Evolutionary conservation across 2,888 invertebrate genomes (phyloP).

Genomic region (Rapana venosa): DNA sequence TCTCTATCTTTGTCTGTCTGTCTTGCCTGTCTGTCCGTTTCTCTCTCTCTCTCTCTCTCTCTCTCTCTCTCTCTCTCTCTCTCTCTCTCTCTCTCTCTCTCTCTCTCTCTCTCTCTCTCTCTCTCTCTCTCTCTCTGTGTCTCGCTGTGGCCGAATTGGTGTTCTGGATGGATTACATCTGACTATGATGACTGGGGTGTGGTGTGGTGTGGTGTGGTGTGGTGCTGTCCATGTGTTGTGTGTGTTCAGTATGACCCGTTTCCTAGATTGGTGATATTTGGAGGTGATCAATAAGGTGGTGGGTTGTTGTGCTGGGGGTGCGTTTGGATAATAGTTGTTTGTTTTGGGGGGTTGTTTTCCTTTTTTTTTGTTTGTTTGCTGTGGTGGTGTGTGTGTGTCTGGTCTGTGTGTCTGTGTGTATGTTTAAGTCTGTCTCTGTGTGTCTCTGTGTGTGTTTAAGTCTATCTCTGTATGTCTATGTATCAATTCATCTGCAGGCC

Average conservation of each 20-base stretch:
- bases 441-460: no score
- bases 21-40: background rate
- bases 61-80: background rate
- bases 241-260: background rate
- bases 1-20: background rate
- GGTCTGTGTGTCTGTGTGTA: no score
- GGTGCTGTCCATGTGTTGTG: background rate
- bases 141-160: background rate
- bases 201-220: background rate
- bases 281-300: background rate
- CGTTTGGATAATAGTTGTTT: background rate
- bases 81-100: background rate
- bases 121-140: conserved; percentile 5
- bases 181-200: background rate
- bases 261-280: background rate
- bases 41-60: background rate
- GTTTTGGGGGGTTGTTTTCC: no score
- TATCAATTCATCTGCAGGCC: no score
- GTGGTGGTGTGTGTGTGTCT: no score
- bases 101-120: background rate
- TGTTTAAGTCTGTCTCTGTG: no score
- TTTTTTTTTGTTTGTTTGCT: no score
- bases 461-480: no score
- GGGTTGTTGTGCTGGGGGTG: background rate
- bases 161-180: background rate